Evolutionary conservation across 2,888 invertebrate species (phyloP).

Genomic region (Drosophila rellima): DNA sequence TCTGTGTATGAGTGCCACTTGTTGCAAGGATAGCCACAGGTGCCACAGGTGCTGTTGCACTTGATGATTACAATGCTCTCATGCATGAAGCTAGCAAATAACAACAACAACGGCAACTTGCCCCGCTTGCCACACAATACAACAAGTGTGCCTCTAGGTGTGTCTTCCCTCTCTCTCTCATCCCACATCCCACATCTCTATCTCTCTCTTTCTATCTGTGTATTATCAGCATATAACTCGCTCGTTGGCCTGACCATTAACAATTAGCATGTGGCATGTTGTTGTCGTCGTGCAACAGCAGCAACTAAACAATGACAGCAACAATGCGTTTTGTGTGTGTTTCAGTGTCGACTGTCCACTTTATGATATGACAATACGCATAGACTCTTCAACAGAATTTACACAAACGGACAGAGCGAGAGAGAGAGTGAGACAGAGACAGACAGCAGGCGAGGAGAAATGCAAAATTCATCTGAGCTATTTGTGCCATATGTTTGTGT

Average conservation of each 20-base stretch:
- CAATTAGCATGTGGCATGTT: conserved; percentile 62
- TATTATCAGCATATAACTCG: conserved; percentile 33
- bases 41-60: conserved; percentile 14
- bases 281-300: conserved; percentile 17
- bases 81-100: conserved; percentile 40
- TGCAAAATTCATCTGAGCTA: conserved; percentile 39
- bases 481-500: conserved; percentile 33
- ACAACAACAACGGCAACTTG: conserved; percentile 2
- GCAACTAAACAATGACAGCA: conserved; percentile 31
- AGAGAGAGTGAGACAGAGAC: conserved; percentile 2
- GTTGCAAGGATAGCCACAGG: conserved; percentile 31
- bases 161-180: not conserved
- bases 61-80: conserved; percentile 32
- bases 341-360: conserved; percentile 33
- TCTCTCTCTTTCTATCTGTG: not conserved
- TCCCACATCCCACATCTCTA: not conserved
- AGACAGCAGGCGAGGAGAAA: conserved; percentile 23
- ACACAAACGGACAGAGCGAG: conserved; percentile 3
- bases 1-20: too few species aligned
- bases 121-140: conserved; percentile 6
- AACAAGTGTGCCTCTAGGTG: conserved; percentile 1
- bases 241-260: conserved; percentile 27
- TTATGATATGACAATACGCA: conserved; percentile 50
- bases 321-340: conserved; percentile 34
- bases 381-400: conserved; percentile 35